Evolutionary conservation across 2,113 vertebrate genomes (phyloP).

Genomic region (Rhinoderma darwinii): DNA sequence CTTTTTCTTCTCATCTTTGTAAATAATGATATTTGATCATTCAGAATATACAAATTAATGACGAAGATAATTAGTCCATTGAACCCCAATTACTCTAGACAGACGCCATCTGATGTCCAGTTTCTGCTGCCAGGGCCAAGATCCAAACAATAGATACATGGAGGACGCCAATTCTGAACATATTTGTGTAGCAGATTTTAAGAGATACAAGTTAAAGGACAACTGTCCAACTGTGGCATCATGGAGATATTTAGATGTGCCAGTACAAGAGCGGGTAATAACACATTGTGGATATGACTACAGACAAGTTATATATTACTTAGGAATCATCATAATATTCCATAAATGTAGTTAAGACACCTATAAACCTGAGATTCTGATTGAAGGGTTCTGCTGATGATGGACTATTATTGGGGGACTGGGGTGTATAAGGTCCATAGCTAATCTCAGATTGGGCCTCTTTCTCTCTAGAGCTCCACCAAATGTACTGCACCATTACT

Average conservation of each 20-base stretch:
- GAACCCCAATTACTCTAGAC: background rate
- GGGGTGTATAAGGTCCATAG: no score
- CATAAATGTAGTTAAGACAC: no score
- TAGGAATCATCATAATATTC: no score
- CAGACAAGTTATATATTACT: no score
- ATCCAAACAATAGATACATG: background rate
- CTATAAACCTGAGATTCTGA: no score
- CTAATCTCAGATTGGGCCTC: no score
- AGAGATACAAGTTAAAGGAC: background rate
- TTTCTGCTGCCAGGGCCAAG: background rate
- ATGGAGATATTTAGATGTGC: background rate
- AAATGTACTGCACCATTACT: no score
- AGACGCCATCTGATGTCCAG: slow-evolving; percentile 3
- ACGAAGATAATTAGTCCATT: slow-evolving; percentile 13
- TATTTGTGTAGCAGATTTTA: slow-evolving; percentile 18
- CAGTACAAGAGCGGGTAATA: background rate
- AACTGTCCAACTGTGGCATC: background rate
- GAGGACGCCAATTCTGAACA: background rate
- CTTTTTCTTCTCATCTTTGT: background rate
- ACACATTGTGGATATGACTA: no score
- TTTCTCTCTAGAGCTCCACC: no score
- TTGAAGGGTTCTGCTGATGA: no score
- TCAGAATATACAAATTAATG: no score
- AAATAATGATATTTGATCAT: background rate
- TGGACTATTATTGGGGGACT: no score